phyloP scores from a whole-genome alignment of 2,888 invertebrate species.

The Rhabditoides inermis region DNA sequence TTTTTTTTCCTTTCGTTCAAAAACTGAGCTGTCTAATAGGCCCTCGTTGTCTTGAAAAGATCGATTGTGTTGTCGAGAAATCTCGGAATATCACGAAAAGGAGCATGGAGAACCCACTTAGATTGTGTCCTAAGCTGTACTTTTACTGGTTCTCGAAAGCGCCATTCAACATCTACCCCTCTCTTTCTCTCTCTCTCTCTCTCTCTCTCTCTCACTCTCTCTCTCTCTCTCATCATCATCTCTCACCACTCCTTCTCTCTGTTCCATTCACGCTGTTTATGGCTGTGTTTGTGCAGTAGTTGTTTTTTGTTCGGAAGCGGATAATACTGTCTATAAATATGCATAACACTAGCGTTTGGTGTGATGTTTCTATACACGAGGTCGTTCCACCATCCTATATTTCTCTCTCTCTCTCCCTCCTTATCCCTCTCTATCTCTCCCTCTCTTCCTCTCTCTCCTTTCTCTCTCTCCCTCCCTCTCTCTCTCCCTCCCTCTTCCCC shows the following conservation, averaged over 20 bases:
- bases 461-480: neutral
- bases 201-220: slow-evolving; percentile 1
- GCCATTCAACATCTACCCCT: too few relatives aligned
- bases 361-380: neutral
- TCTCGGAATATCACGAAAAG: too few relatives aligned
- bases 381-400: neutral
- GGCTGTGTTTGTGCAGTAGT: neutral
- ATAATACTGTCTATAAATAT: neutral
- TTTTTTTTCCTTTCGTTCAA: too few relatives aligned
- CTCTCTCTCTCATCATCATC: neutral
- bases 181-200: slow-evolving; percentile 1
- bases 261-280: neutral
- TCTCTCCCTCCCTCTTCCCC: neutral
- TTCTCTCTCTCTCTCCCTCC: neutral
- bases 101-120: too few relatives aligned
- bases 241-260: neutral
- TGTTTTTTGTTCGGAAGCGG: neutral
- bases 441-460: neutral
- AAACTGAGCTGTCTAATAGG: too few relatives aligned
- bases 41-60: too few relatives aligned
- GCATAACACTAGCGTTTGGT: neutral
- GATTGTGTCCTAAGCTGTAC: too few relatives aligned
- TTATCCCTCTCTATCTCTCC: neutral
- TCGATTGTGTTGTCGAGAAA: too few relatives aligned
- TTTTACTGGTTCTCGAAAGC: too few relatives aligned